phyloP scores from a whole-genome alignment of 2,888 invertebrate genomes.

The Apamea sordens region DNA sequence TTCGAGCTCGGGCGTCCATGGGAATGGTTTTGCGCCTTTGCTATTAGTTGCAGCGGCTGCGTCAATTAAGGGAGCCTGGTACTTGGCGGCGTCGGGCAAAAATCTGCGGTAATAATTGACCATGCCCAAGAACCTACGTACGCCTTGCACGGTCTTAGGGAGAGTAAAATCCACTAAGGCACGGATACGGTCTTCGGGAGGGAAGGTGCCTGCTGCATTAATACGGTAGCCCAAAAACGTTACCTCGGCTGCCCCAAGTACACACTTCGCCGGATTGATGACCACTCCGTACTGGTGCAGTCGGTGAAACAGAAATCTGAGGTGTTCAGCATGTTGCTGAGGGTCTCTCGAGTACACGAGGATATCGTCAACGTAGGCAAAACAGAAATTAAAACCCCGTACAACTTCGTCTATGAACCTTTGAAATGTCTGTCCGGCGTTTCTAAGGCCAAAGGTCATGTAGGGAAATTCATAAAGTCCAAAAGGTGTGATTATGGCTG shows the following conservation, averaged over 20 bases:
- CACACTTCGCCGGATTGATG: neutral
- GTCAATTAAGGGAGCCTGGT: neutral
- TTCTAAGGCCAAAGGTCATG: no score
- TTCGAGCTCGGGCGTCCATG: no score
- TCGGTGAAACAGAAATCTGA: no score
- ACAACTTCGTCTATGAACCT: no score
- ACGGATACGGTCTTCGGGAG: neutral
- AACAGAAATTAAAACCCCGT: no score
- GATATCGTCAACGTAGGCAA: no score
- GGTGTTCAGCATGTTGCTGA: no score
- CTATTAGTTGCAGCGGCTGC: conserved; percentile 1
- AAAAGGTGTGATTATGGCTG: no score
- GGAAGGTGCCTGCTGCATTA: no score
- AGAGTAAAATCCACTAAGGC: neutral
- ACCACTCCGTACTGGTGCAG: neutral
- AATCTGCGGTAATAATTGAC: conserved; percentile 1
- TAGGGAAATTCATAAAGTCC: no score
- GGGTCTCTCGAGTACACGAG: no score
- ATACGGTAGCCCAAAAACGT: neutral
- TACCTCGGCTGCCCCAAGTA: neutral
- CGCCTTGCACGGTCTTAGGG: neutral
- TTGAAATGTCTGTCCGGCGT: no score
- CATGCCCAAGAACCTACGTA: conserved; percentile 1
- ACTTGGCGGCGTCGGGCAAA: neutral
- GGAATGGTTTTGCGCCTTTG: neutral